Evolutionary conservation across 2,888 invertebrate genomes (phyloP).

Genomic region (Callimorpha dominula): DNA sequence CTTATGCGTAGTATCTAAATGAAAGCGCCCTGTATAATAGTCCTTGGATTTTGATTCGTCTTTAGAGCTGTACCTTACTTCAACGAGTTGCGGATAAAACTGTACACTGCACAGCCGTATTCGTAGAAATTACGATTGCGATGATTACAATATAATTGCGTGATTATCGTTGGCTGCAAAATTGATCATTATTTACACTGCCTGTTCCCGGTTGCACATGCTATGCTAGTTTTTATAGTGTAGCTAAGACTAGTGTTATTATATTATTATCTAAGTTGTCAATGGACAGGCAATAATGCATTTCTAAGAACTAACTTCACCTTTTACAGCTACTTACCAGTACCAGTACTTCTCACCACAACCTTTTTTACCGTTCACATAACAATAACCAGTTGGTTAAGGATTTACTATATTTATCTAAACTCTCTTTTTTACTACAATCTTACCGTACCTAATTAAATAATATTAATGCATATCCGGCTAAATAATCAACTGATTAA

Average conservation of each 20-base stretch:
- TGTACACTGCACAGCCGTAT: slow-evolving; percentile 3
- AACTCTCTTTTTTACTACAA: no score
- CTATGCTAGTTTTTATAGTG: slow-evolving; percentile 39
- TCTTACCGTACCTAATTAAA: no score
- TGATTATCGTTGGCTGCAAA: slow-evolving; percentile 42
- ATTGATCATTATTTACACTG: slow-evolving; percentile 46
- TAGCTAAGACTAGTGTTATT: slow-evolving; percentile 27
- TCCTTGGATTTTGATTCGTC: neutral
- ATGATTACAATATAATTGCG: slow-evolving; percentile 51
- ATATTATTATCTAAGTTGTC: slow-evolving; percentile 32
- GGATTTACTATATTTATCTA: neutral
- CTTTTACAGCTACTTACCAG: neutral
- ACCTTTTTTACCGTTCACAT: neutral
- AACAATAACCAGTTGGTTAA: neutral
- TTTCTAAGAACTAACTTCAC: slow-evolving; percentile 21
- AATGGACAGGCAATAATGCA: slow-evolving; percentile 10
- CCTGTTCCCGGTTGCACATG: slow-evolving; percentile 40
- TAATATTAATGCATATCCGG: slow-evolving; percentile 13
- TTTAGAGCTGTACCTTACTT: neutral
- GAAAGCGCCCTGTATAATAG: neutral
- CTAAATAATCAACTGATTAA: neutral
- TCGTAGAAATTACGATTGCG: slow-evolving; percentile 44
- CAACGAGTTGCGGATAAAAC: neutral
- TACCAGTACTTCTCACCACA: neutral
- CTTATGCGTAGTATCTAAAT: neutral